phyloP scores from a whole-genome alignment of 23 tunicate species.

The Aplidium turbinatum region DNA sequence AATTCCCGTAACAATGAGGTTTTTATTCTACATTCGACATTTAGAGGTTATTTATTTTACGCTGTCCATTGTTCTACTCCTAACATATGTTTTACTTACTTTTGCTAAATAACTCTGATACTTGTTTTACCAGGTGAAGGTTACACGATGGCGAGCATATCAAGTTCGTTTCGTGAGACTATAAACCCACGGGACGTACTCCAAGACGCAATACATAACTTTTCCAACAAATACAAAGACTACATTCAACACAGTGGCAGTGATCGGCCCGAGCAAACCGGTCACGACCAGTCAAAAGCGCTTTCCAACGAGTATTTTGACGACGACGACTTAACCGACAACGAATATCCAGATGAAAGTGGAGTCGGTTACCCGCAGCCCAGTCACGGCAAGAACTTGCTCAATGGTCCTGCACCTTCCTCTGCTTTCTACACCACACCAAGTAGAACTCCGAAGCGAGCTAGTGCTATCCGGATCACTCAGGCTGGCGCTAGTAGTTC shows the following conservation, averaged over 20 bases:
- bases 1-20: too few species aligned
- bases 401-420: not conserved
- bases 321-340: slow-evolving; percentile 6
- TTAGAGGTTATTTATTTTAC: too few species aligned
- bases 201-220: slow-evolving; percentile 92
- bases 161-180: slow-evolving; percentile 75
- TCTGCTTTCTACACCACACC: not conserved
- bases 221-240: slow-evolving; percentile 65
- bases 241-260: slow-evolving; percentile 69
- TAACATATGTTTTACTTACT: too few species aligned
- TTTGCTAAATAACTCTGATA: not conserved
- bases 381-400: not conserved
- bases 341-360: not conserved
- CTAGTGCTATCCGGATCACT: too few species aligned
- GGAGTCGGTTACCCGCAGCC: not conserved
- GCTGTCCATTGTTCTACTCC: too few species aligned
- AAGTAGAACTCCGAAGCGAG: too few species aligned
- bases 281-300: too few species aligned
- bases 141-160: slow-evolving; percentile 53
- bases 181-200: slow-evolving; percentile 77
- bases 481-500: too few species aligned
- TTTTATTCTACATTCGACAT: too few species aligned
- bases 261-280: too few species aligned
- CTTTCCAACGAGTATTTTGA: too few species aligned
- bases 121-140: slow-evolving; percentile 30